These are phyloP conservation scores for Kryphioiulus occultus DNA, from an alignment of 2,888 invertebrate species.

Conservation along the genomic window DNA sequence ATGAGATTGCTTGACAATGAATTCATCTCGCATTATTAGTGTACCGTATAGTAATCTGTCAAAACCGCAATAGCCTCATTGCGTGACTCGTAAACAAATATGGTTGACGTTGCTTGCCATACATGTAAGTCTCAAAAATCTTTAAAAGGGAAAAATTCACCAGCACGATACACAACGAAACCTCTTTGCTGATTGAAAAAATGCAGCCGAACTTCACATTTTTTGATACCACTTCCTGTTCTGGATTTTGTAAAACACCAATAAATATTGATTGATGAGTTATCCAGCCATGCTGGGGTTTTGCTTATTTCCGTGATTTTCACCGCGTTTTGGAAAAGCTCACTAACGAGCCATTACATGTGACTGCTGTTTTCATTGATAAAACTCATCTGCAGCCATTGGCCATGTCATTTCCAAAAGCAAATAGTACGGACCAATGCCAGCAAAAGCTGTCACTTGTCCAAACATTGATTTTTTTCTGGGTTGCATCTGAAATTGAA, in stretches of 20 bases:
- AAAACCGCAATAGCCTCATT: too few species aligned
- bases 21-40: too few species aligned
- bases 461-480: neutral
- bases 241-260: neutral
- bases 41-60: too few species aligned
- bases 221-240: neutral
- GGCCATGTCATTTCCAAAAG: neutral
- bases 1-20: too few species aligned
- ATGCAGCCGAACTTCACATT: too few species aligned
- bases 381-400: constrained; percentile 12
- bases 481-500: neutral
- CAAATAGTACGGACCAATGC: neutral
- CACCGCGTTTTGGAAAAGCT: neutral
- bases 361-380: constrained; percentile 17
- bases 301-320: constrained; percentile 10
- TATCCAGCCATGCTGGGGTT: neutral
- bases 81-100: too few species aligned
- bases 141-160: too few species aligned
- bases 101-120: too few species aligned
- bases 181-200: too few species aligned
- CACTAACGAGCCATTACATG: neutral
- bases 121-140: too few species aligned
- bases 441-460: constrained; percentile 8
- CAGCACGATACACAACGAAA: too few species aligned
- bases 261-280: neutral